Evolutionary conservation across 1,140 invertebrate species (phyloP), one percentile per base, ranked within the genome.

Genomic region (Hycleus phaleratus): DNA sequence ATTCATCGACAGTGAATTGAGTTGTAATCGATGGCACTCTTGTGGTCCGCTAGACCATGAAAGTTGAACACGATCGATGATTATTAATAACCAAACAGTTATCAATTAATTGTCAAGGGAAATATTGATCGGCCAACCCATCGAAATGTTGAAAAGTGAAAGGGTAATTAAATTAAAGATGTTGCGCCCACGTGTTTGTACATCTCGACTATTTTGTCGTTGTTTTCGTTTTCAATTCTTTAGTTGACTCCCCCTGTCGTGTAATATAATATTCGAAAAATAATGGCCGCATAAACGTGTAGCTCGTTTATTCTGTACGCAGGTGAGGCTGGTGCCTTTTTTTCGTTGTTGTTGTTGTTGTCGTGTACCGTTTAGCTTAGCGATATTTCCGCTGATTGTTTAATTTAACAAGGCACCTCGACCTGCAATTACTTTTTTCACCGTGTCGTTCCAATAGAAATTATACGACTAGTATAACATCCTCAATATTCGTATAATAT

Each of bases 81-180:
- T 56, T 46, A 56, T 56, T 56, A 43, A 56, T 56, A 42, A 56
- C 32, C 32, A 2, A 32, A 38, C 46, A 44, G 26, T 38, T 43
- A 55, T 46, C 45, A 38, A 38, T 42, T 56, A 48, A 56, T 48
- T 56, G 46, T 56, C 54, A 56, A 39, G 54, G 32, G 42, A 48
- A 25, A 26, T 46, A 56, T 49, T 48, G 53, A 56, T 26, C 38
- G 38, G 32, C 39, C 47, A 56, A 45, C 54, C 39, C 42, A 48
- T 48, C 48, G 39, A 56, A 56, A 56, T 56, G 47, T 56, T 49
- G 46, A 56, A 40, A 56, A 56, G 54, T 56, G 54, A 56, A 56
- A 56, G 54, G 47, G 46, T 49, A 56, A 56, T 56, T 47, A 56
- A 56, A 56, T 48, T 46, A 25, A 56, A 48, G 38, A 56, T 42